phyloP scores from a whole-genome alignment of 2,797 vertebrate species.

The Anisognathus igniventris region DNA sequence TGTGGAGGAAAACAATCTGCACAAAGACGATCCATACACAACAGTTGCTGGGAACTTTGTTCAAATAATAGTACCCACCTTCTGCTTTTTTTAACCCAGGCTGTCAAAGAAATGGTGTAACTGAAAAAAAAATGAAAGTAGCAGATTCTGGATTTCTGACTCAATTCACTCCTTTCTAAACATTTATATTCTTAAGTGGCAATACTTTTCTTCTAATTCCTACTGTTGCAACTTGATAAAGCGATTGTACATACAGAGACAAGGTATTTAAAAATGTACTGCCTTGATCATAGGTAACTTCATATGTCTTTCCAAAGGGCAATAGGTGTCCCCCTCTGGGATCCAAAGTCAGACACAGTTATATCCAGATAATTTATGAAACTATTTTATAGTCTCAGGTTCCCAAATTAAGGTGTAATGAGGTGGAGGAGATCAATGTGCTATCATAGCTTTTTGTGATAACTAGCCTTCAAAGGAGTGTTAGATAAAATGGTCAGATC shows the following conservation, averaged over 20 bases:
- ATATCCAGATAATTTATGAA: neutral
- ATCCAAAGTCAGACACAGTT: slow-evolving; percentile 1
- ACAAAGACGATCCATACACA: neutral
- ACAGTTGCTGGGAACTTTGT: neutral
- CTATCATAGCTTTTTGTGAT: neutral
- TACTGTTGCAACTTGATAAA: neutral
- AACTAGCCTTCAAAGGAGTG: neutral
- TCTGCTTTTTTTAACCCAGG: neutral
- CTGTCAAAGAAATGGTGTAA: neutral
- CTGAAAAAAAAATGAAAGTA: neutral
- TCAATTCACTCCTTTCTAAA: neutral
- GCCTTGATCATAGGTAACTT: neutral
- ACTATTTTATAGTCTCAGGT: neutral
- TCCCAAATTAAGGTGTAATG: slow-evolving; percentile 10
- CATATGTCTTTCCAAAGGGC: neutral
- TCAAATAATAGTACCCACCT: neutral
- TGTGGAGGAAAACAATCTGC: neutral
- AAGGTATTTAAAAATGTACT: neutral
- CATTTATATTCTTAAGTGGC: neutral
- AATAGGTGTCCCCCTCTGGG: neutral
- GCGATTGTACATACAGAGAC: neutral
- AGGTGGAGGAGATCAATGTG: neutral
- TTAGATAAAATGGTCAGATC: neutral
- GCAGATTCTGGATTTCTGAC: neutral
- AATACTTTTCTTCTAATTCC: neutral